phyloP scores from a whole-genome alignment of 2,797 vertebrate species.

The Rhynchotus rufescens region DNA sequence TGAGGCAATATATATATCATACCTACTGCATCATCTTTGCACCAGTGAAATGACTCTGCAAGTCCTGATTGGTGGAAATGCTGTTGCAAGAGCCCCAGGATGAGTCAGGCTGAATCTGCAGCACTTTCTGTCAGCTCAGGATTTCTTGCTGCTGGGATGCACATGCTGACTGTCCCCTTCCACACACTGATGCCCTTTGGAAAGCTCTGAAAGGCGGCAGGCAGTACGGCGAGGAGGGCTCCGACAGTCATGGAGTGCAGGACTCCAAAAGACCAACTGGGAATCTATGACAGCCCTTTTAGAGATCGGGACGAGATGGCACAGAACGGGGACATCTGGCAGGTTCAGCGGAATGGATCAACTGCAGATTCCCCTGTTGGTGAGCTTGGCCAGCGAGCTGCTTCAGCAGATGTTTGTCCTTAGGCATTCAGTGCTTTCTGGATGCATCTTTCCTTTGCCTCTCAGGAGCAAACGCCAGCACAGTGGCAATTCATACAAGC shows the following conservation, averaged over 20 bases:
- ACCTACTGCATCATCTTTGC: not conserved
- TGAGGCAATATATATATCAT: not conserved
- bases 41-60: not conserved
- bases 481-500: conserved; percentile 7
- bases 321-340: conserved; percentile 64
- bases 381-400: conserved; percentile 51
- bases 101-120: not conserved
- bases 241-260: not conserved
- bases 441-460: conserved; percentile 30
- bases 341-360: conserved; percentile 47
- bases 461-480: conserved; percentile 43
- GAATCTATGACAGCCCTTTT: not conserved
- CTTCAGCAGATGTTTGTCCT: conserved; percentile 63
- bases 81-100: not conserved
- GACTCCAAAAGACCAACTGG: conserved; percentile 7
- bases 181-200: not conserved
- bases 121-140: not conserved
- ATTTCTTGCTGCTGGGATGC: not conserved
- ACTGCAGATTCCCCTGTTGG: conserved; percentile 66
- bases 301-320: conserved; percentile 6
- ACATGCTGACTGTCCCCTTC: not conserved
- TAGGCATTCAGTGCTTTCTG: conserved; percentile 48
- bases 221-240: fast-evolving
- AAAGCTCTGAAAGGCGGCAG: not conserved
- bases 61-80: not conserved